These are phyloP conservation scores for Eretmochelys imbricata DNA, from an alignment of 2,113 vertebrate species.

Conservation along the genomic window DNA sequence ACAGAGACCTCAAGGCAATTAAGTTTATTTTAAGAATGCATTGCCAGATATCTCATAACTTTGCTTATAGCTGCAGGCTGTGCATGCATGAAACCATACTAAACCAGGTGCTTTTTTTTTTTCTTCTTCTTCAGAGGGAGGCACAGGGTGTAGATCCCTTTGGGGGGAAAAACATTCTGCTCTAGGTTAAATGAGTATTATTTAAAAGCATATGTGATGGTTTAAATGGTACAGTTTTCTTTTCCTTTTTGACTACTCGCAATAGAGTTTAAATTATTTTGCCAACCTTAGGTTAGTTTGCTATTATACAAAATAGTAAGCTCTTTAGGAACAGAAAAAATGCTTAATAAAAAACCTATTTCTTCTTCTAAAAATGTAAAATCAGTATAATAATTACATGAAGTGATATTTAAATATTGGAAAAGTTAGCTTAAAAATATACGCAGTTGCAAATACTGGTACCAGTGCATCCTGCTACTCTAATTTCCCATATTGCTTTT, in stretches of 20 bases:
- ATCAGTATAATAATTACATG: background rate
- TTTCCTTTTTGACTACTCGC: background rate
- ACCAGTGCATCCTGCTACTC: background rate
- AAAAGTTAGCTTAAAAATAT: background rate
- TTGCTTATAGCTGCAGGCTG: constrained; percentile 72
- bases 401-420: background rate
- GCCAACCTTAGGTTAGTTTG: background rate
- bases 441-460: background rate
- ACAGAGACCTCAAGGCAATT: constrained; percentile 71
- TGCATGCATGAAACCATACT: constrained; percentile 49
- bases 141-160: constrained; percentile 51
- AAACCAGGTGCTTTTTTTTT: constrained; percentile 68
- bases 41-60: constrained; percentile 79
- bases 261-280: constrained; percentile 24
- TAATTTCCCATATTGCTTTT: background rate
- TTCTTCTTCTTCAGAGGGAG: constrained; percentile 35
- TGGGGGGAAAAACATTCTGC: constrained; percentile 42
- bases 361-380: background rate
- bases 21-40: constrained; percentile 80
- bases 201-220: constrained; percentile 13
- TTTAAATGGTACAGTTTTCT: background rate
- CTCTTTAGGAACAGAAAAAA: background rate
- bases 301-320: background rate
- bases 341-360: background rate
- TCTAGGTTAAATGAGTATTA: constrained; percentile 38